phyloP scores from a whole-genome alignment of 2,113 vertebrate genomes.

The Stegostoma tigrinum region DNA sequence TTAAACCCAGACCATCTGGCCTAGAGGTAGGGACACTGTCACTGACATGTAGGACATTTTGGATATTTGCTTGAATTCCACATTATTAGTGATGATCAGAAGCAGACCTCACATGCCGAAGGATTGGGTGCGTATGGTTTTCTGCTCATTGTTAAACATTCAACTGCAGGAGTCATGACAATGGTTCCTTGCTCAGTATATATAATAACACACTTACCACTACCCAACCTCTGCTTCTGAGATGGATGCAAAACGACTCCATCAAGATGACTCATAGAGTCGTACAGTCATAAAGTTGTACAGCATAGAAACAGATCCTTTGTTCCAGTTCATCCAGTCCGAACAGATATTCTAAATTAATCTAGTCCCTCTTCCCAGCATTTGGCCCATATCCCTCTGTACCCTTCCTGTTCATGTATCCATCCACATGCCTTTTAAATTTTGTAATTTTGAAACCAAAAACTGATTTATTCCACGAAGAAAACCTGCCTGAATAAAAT shows the following conservation, averaged over 20 bases:
- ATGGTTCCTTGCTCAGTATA: neutral
- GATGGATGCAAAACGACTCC: neutral
- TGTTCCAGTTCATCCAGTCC: too few relatives aligned
- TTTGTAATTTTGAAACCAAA: neutral
- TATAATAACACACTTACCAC: neutral
- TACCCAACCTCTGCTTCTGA: neutral
- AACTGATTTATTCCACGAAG: neutral
- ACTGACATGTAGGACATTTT: neutral
- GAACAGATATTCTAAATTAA: too few relatives aligned
- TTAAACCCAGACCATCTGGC: too few relatives aligned
- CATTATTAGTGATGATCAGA: neutral
- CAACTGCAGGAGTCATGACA: neutral
- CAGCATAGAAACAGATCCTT: too few relatives aligned
- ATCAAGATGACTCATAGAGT: neutral
- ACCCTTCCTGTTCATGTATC: too few relatives aligned
- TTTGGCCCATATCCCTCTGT: too few relatives aligned
- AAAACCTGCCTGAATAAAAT: neutral
- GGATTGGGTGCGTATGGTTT: neutral
- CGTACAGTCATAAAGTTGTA: too few relatives aligned
- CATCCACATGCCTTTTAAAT: too few relatives aligned
- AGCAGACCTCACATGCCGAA: neutral
- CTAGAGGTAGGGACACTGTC: too few relatives aligned
- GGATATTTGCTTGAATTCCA: neutral
- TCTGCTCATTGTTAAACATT: neutral
- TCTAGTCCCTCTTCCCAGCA: too few relatives aligned